Conservation (phyloP, 2,797 vertebrate species). For the Mus minutoides region DNA sequence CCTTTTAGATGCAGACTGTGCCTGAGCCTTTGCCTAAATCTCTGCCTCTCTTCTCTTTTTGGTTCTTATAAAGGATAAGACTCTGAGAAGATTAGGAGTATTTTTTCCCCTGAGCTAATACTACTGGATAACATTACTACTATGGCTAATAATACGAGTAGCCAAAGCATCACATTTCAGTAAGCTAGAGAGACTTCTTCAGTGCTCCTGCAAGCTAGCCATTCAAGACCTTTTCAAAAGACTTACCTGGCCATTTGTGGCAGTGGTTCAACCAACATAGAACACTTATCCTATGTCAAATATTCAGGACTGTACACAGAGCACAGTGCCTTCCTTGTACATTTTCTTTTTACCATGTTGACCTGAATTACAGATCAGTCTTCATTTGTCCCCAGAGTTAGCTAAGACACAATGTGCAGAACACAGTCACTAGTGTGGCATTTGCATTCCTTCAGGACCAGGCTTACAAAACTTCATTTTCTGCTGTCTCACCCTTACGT, state of each 20-base stretch:
- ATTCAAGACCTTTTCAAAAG: neutral
- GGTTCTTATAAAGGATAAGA: neutral
- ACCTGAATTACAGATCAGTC: neutral
- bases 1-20: neutral
- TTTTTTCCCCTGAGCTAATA: constrained; percentile 5
- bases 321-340: neutral
- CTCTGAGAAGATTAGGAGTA: neutral
- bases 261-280: neutral
- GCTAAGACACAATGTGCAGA: neutral
- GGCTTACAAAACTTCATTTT: neutral
- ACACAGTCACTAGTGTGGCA: neutral
- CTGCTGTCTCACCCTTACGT: neutral
- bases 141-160: neutral
- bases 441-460: neutral
- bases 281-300: neutral
- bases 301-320: neutral
- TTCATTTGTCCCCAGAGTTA: neutral
- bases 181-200: neutral
- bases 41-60: neutral
- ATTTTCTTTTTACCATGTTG: neutral
- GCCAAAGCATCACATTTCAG: constrained; percentile 17
- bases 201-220: neutral
- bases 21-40: neutral
- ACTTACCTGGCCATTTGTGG: neutral
- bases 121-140: neutral